Percentiles rank a stretch among this genome's conserved stretches.
These are phyloP conservation scores for Hippocampus barbouri DNA, from an alignment of 2,113 vertebrate genomes.

Conservation along the genomic window DNA sequence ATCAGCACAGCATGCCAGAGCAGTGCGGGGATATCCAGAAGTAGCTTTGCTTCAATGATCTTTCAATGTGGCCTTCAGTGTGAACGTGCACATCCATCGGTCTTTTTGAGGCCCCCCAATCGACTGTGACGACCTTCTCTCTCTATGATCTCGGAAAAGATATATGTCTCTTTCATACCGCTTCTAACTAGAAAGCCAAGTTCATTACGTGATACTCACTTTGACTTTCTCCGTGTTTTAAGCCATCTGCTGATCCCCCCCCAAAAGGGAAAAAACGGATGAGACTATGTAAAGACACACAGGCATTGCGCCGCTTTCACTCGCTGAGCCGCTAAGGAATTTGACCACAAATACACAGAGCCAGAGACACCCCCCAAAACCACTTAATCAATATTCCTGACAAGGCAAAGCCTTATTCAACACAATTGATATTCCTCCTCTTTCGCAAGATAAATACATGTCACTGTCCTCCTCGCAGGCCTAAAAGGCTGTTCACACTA, in stretches of 20 bases:
- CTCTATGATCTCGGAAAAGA: constrained; percentile 30
- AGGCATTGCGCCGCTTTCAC: background rate
- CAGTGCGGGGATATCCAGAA: constrained; percentile 48
- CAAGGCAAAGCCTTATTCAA: constrained; percentile 63
- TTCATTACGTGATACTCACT: constrained; percentile 30
- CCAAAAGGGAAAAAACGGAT: constrained; percentile 15
- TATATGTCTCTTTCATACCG: constrained; percentile 22
- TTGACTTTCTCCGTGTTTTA: constrained; percentile 38
- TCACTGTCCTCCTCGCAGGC: constrained; percentile 50
- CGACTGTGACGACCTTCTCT: constrained; percentile 15
- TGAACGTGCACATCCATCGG: constrained; percentile 24
- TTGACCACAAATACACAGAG: constrained; percentile 27
- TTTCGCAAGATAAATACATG: constrained; percentile 60
- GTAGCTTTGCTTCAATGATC: constrained; percentile 46
- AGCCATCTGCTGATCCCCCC: constrained; percentile 28
- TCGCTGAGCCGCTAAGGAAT: background rate
- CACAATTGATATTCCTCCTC: constrained; percentile 63
- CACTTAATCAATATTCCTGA: constrained; percentile 67
- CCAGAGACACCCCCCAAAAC: constrained; percentile 47
- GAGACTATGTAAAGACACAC: background rate
- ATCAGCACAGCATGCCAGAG: constrained; percentile 27
- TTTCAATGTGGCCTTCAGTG: constrained; percentile 40
- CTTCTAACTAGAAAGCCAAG: constrained; percentile 13
- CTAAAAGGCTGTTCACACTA: constrained; percentile 60
- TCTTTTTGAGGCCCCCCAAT: constrained; percentile 49